A percentile compares a stretch with the other conserved stretches of the same genome.
Evolutionary conservation across 2,113 vertebrate genomes (phyloP).

Genomic region (Phaethon lepturus): DNA sequence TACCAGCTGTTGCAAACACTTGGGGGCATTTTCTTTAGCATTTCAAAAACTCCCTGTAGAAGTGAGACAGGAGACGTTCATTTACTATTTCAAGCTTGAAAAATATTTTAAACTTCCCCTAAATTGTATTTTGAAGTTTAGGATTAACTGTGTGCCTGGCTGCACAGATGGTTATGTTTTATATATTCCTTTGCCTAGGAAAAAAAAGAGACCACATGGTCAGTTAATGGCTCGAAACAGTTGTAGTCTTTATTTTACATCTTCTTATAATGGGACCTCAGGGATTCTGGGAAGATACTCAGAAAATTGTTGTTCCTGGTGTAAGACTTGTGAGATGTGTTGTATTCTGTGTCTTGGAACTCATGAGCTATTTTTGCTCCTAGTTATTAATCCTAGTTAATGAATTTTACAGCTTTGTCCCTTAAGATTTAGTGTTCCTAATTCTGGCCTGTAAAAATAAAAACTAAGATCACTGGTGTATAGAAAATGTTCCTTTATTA

Average conservation of each 20-base stretch:
- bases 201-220: not conserved
- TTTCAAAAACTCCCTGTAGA: not conserved
- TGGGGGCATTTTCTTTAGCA: not conserved
- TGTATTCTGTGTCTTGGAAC: not conserved
- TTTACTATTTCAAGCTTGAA: constrained; percentile 36
- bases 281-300: not conserved
- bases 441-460: not conserved
- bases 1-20: constrained; percentile 10
- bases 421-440: not conserved
- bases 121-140: constrained; percentile 6
- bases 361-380: not conserved
- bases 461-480: accelerated
- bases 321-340: not conserved
- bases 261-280: not conserved
- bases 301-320: not conserved
- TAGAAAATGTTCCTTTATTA: not conserved
- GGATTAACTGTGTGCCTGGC: not conserved
- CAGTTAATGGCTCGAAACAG: constrained; percentile 2
- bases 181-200: constrained; percentile 17
- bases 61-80: not conserved
- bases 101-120: constrained; percentile 29
- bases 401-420: constrained; percentile 12
- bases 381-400: constrained; percentile 11
- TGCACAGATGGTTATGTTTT: constrained; percentile 15
- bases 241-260: constrained; percentile 1